These are phyloP conservation scores for Hoplodrina ambigua DNA, from an alignment of 2,888 invertebrate genomes.

Conservation along the genomic window DNA sequence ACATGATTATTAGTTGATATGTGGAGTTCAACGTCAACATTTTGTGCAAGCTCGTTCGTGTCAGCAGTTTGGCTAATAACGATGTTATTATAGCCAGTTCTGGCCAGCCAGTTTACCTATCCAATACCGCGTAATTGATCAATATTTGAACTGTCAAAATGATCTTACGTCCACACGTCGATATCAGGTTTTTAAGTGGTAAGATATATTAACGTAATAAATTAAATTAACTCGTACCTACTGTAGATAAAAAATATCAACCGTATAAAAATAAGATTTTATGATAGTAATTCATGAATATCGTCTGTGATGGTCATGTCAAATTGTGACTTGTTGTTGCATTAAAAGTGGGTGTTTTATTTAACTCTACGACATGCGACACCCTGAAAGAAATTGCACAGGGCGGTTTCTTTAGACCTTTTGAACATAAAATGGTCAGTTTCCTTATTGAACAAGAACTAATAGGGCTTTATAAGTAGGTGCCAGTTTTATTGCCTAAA, in stretches of 20 bases:
- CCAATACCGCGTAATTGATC: slow-evolving; percentile 37
- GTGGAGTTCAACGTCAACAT: slow-evolving; percentile 7
- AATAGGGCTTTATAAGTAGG: slow-evolving; percentile 2
- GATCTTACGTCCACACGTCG: slow-evolving; percentile 12
- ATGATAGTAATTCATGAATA: not conserved
- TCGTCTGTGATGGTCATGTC: not conserved
- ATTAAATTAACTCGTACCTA: slow-evolving; percentile 5
- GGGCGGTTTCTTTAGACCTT: not conserved
- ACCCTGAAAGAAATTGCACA: slow-evolving; percentile 25
- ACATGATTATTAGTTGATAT: slow-evolving; percentile 48
- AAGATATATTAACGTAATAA: not conserved
- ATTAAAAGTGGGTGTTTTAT: slow-evolving; percentile 8
- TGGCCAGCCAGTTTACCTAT: slow-evolving; percentile 20
- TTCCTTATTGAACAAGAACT: slow-evolving; percentile 29
- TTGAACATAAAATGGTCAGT: slow-evolving; percentile 20
- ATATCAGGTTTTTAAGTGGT: slow-evolving; percentile 14
- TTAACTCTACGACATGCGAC: slow-evolving; percentile 26
- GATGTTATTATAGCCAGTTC: slow-evolving; percentile 8
- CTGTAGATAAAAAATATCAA: not conserved
- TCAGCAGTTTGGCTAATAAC: slow-evolving; percentile 30
- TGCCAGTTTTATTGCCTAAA: slow-evolving; percentile 17
- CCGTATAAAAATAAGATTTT: slow-evolving; percentile 3
- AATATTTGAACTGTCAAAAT: slow-evolving; percentile 49
- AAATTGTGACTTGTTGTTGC: not conserved
- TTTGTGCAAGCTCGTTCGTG: slow-evolving; percentile 16